phyloP scores from a whole-genome alignment of 2,888 invertebrate species.

The Eupithecia pulchellata region DNA sequence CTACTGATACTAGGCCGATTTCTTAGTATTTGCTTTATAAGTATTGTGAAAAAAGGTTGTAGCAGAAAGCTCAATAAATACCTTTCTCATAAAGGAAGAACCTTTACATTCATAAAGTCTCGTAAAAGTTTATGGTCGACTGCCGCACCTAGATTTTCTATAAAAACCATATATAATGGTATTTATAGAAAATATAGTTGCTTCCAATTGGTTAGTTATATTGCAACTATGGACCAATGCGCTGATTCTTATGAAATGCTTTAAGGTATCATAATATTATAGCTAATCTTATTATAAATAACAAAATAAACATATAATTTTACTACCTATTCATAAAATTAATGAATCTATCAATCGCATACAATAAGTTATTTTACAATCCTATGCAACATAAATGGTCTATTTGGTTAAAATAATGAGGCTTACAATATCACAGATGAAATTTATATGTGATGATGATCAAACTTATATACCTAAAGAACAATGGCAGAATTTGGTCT shows the following conservation, averaged over 20 bases:
- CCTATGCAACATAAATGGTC: neutral
- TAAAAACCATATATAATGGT: too few relatives aligned
- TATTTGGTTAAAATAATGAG: conserved; percentile 1
- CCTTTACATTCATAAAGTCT: too few relatives aligned
- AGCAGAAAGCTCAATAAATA: too few relatives aligned
- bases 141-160: neutral
- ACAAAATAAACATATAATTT: neutral
- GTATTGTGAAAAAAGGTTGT: too few relatives aligned
- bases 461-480: neutral
- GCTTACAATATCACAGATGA: conserved; percentile 19
- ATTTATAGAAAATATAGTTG: neutral
- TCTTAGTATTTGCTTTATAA: too few relatives aligned
- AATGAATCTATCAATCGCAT: neutral
- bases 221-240: neutral
- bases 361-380: neutral
- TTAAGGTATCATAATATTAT: neutral
- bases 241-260: neutral
- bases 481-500: too few relatives aligned
- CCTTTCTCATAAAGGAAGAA: too few relatives aligned
- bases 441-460: conserved; percentile 2
- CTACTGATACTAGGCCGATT: too few relatives aligned
- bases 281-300: neutral
- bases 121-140: neutral
- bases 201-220: neutral
- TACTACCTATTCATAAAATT: neutral